A percentile compares a stretch with the other conserved stretches of the same genome.
Conservation (phyloP, 2,113 vertebrate species). For the Lasiurus cinereus region DNA sequence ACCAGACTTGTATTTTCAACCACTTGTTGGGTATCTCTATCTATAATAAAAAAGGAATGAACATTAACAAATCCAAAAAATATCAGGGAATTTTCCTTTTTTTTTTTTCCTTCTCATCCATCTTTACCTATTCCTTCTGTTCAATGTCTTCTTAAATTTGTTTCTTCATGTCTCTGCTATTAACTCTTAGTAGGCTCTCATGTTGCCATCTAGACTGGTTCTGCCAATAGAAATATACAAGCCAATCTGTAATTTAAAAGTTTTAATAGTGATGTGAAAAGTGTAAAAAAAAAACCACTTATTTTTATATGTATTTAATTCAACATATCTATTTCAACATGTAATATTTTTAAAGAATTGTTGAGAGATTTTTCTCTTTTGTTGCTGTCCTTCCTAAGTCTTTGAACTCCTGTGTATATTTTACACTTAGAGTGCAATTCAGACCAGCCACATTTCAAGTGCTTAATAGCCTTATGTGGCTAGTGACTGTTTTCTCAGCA, state of each 20-base stretch:
- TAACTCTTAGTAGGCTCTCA: not conserved
- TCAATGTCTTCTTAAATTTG: not conserved
- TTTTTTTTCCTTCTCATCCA: not conserved
- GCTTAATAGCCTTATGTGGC: not conserved
- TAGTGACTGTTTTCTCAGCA: not conserved
- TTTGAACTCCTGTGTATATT: conserved; percentile 22
- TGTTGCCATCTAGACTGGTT: not conserved
- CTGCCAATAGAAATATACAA: conserved; percentile 11
- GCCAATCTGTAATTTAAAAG: not conserved
- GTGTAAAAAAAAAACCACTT: not conserved
- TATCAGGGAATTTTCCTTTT: not conserved
- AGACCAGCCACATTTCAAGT: not conserved
- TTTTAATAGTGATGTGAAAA: conserved; percentile 4
- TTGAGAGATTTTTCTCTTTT: conserved; percentile 35
- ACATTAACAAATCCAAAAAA: not conserved
- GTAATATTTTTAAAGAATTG: not conserved
- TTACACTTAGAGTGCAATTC: not conserved
- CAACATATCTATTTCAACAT: not conserved
- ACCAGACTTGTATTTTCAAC: not conserved
- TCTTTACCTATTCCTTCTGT: not conserved
- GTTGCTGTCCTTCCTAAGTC: not conserved
- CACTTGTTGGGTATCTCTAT: not conserved
- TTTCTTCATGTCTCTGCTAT: not conserved
- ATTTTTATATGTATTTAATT: conserved; percentile 29
- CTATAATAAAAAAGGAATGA: conserved; percentile 40